Evolutionary conservation across 1,140 invertebrate genomes (phyloP).

Genomic region (Meteorus sp.): DNA sequence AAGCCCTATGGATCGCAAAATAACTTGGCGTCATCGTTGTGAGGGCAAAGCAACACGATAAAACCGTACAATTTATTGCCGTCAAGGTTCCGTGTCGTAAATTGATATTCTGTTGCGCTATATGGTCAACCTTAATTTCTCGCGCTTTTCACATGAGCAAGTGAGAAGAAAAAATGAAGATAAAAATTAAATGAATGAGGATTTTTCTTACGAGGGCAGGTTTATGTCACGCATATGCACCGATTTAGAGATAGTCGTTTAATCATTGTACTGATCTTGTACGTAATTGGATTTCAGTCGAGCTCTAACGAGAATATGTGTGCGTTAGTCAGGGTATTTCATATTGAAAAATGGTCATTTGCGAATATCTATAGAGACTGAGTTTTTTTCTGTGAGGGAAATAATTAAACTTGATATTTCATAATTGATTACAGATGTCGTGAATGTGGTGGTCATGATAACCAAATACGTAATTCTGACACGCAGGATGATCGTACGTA

Average conservation of each 20-base stretch:
- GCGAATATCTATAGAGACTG: no score
- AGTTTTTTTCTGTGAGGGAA: no score
- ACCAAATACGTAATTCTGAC: neutral
- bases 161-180: neutral
- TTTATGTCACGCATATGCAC: neutral
- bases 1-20: conserved; percentile 12
- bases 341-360: no score
- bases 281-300: no score
- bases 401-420: no score
- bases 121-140: conserved; percentile 6
- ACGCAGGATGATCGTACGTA: neutral
- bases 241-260: neutral
- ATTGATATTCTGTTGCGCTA: conserved; percentile 25
- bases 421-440: no score
- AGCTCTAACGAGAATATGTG: no score
- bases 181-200: neutral
- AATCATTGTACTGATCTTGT: no score
- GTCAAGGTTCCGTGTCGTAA: conserved; percentile 13
- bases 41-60: conserved; percentile 21
- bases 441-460: neutral
- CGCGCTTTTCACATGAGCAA: neutral
- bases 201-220: neutral
- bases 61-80: conserved; percentile 27
- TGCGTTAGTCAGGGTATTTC: no score
- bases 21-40: conserved; percentile 20